phyloP scores from a whole-genome alignment of 2,797 vertebrate genomes.

The Notoglanidium macrostoma region DNA sequence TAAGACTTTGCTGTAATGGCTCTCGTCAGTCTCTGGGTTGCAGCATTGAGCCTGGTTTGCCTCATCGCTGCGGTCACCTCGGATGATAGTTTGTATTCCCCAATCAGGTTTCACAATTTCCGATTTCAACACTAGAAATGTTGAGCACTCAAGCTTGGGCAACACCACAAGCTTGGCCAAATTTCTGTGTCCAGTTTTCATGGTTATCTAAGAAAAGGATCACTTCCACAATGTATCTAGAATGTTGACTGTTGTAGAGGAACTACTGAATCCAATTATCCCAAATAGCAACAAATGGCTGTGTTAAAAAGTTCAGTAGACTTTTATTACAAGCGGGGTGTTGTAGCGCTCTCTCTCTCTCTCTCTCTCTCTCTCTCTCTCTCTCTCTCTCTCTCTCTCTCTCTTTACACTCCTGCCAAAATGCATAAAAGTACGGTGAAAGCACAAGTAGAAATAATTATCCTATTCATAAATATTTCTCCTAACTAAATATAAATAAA shows the following conservation, averaged over 20 bases:
- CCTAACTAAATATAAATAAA: too few relatives aligned
- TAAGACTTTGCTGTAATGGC: slow-evolving; percentile 47
- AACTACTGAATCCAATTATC: background rate
- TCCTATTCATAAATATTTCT: background rate
- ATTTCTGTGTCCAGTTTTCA: background rate
- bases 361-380: too few relatives aligned
- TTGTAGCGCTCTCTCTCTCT: background rate
- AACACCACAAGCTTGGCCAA: background rate
- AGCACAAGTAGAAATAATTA: background rate
- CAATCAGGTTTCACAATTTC: background rate
- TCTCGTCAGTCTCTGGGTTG: slow-evolving; percentile 58
- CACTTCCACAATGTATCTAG: too few relatives aligned
- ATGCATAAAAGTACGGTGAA: background rate
- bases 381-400: background rate
- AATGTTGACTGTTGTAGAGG: background rate
- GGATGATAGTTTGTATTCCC: slow-evolving; percentile 40
- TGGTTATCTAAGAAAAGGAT: background rate
- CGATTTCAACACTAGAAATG: background rate
- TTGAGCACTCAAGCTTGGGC: background rate
- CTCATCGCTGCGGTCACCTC: slow-evolving; percentile 21
- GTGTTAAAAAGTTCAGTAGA: background rate
- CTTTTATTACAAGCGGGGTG: background rate
- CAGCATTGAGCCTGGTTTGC: slow-evolving; percentile 61
- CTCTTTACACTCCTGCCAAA: background rate
- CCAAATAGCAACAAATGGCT: background rate